Base-by-base conservation (phyloP, 1,140 invertebrate genomes). In the Drosophila pseudoananassae region DNA sequence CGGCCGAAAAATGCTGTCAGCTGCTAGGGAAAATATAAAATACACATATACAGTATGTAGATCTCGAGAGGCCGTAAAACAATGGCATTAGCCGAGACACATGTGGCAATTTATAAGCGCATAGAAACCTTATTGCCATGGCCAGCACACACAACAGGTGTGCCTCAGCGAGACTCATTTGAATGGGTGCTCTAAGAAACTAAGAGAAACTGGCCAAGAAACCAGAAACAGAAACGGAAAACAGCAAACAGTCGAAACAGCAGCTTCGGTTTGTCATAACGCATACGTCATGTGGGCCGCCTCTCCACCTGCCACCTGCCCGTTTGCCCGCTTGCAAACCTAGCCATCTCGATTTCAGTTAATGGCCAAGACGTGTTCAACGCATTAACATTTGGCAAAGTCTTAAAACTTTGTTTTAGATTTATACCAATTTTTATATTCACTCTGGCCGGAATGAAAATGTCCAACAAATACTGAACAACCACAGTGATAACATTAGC, bases 301-400 rank as follows among this genome's bases (percentile, higher is more conserved):
- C 33, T 33, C 31, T 33, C 31, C 31, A 33, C 31, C 31, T 10
- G 31, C 31, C 31, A 33, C 31, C 31, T 10, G 31, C 31, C 33
- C 33, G 10, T 4, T 12, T 2, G 33, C 33, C 10, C 10, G 4
- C 33, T 4, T 9, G n/a, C n/a, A n/a, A 10, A 3, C 33, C 10
- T 36, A 12, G 33, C 53, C 49, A 50, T 54, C 49, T 66, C 40
- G 55, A 57, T 55, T 49, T 33, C 61, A 58, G 58, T 75, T 85
- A 85, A 85, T 85, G 82, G 82, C 82, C 82, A 82, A 87, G 82
- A 85, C 82, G 82, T 85, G 82, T 87, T 87, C 79, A 71, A 78
- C 82, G 84, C 82, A 85, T 85, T 85, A 85, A 78, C 81, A 76
- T 87, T 85, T 80, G 52, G 31, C 56, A 57, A 55, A 76, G 66